These are phyloP conservation scores for Tragelaphus imberbis DNA, from an alignment of 2,113 vertebrate genomes.

Conservation along the genomic window DNA sequence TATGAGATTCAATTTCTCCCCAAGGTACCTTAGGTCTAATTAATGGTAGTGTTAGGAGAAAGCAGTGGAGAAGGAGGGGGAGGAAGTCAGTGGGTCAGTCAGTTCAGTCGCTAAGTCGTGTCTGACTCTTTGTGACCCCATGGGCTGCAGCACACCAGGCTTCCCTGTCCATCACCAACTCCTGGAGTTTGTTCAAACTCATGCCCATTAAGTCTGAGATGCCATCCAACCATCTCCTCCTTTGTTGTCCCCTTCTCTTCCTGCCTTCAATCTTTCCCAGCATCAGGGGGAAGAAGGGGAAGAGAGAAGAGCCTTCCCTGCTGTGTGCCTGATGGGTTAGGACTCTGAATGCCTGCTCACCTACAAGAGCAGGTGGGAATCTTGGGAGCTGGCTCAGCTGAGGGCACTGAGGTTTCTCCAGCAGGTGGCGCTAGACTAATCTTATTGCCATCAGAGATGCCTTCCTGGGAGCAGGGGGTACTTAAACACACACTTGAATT, in stretches of 20 bases:
- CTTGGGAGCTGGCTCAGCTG: neutral
- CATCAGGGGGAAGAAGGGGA: neutral
- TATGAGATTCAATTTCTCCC: neutral
- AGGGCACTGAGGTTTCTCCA: neutral
- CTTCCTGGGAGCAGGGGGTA: neutral
- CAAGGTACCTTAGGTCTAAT: neutral
- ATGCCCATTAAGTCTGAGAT: neutral
- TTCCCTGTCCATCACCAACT: neutral
- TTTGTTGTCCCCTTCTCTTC: neutral
- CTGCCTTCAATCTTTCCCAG: neutral
- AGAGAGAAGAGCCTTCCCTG: neutral
- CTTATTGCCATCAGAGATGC: neutral
- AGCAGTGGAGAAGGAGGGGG: neutral
- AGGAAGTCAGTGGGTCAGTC: neutral
- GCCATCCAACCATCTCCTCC: neutral
- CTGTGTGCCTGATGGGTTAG: neutral
- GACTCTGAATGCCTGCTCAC: neutral
- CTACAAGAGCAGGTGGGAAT: neutral
- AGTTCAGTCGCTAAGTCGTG: neutral
- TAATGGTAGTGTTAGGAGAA: neutral
- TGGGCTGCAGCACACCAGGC: neutral
- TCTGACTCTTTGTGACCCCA: neutral
- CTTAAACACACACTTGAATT: neutral
- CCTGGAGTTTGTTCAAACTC: neutral
- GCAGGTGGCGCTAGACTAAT: neutral